Percentiles rank a stretch among this genome's conserved stretches.
Evolutionary conservation across 2,888 invertebrate species (phyloP).

Genomic region (Mesoligia furuncula): DNA sequence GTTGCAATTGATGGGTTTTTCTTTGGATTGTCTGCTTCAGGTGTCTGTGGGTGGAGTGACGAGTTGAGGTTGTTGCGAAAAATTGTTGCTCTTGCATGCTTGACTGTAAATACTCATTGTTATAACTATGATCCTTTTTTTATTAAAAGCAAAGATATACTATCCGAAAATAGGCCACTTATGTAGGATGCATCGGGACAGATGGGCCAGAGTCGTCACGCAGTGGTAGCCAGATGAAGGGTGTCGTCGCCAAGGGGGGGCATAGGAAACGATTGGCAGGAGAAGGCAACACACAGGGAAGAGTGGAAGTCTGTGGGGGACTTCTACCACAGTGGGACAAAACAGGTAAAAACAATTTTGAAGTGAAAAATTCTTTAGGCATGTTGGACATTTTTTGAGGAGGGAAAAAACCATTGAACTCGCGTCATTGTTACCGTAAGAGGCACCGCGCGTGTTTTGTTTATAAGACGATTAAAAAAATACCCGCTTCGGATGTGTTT

Average conservation of each 20-base stretch:
- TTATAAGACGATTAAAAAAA: no score
- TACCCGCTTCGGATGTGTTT: no score
- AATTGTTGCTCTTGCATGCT: background rate
- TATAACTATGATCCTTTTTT: background rate
- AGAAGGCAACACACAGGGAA: background rate
- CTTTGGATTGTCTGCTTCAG: constrained; percentile 34
- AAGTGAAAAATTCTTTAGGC: no score
- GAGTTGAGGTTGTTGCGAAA: background rate
- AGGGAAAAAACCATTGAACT: no score
- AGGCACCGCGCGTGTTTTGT: no score
- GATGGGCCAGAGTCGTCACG: background rate
- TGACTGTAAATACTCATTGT: background rate
- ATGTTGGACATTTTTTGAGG: no score
- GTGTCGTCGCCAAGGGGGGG: background rate
- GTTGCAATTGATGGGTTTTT: constrained; percentile 59
- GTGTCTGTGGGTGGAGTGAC: background rate
- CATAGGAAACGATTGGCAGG: background rate
- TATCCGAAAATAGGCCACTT: background rate
- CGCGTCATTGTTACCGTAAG: no score
- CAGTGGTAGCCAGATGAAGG: background rate
- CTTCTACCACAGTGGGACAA: background rate
- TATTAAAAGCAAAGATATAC: background rate
- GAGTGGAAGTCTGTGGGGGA: background rate
- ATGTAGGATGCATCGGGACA: background rate
- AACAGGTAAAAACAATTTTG: background rate